Conservation (phyloP, 1,140 invertebrate species). For the Diprion similis region DNA sequence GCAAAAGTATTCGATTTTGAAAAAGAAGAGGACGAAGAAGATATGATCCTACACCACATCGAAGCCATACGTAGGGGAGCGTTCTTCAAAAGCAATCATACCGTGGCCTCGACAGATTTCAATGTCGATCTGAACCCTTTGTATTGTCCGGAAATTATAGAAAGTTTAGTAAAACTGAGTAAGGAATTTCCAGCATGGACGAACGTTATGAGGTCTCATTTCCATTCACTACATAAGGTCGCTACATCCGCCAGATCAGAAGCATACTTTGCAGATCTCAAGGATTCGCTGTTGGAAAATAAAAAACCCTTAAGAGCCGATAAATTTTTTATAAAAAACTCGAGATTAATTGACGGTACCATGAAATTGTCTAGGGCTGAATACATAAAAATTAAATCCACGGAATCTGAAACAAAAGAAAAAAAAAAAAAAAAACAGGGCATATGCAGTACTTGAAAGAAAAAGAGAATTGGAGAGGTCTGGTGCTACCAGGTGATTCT, state of each 20-base stretch:
- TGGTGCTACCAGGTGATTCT: no score
- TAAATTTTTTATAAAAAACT: conserved; percentile 18
- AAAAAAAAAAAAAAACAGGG: background rate
- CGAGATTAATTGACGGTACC: conserved; percentile 7
- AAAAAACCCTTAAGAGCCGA: conserved; percentile 12
- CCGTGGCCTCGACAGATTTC: conserved; percentile 11
- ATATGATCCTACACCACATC: background rate
- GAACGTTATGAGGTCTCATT: conserved; percentile 13
- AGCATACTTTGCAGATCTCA: conserved; percentile 15
- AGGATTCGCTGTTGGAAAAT: conserved; percentile 16
- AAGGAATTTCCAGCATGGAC: conserved; percentile 16
- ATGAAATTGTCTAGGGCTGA: conserved; percentile 13
- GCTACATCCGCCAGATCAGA: conserved; percentile 13
- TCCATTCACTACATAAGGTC: conserved; percentile 2
- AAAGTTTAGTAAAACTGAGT: conserved; percentile 3
- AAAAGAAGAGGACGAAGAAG: background rate
- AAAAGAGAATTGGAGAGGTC: background rate
- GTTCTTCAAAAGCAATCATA: conserved; percentile 11
- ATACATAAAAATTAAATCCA: conserved; percentile 1
- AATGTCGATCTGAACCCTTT: conserved; percentile 9
- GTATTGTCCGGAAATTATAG: conserved; percentile 15
- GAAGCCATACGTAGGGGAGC: conserved; percentile 7
- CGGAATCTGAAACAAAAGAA: background rate
- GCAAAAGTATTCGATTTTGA: background rate
- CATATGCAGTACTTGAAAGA: background rate